Evolutionary conservation across 2,888 invertebrate species (phyloP).

Genomic region (Tiliacea aurago): DNA sequence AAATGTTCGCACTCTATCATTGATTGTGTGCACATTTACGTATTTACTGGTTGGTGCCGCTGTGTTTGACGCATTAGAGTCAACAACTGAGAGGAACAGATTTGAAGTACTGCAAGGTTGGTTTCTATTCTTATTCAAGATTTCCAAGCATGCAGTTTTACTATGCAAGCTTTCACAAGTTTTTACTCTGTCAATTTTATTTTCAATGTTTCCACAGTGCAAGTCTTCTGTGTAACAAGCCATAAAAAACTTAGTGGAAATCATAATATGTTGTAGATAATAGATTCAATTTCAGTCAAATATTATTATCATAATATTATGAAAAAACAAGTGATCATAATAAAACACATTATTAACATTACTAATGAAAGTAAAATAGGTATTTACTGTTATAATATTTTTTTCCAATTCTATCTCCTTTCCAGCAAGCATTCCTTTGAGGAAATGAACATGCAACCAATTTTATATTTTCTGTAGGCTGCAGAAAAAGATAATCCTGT

Average conservation of each 20-base stretch:
- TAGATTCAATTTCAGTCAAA: not conserved
- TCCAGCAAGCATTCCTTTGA: not conserved
- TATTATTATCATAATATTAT: not conserved
- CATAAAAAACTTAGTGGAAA: not conserved
- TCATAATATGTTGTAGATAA: not conserved
- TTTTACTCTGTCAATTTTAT: not conserved
- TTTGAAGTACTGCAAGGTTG: conserved; percentile 97
- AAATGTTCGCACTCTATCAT: conserved; percentile 99
- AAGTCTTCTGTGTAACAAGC: not conserved
- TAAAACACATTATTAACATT: not conserved
- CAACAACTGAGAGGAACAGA: conserved; percentile 98
- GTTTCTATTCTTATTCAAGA: conserved; percentile 20
- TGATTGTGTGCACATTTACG: conserved; percentile 99
- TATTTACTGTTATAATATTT: too few species aligned
- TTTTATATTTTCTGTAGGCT: not conserved
- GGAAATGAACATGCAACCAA: not conserved
- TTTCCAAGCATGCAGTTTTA: not conserved
- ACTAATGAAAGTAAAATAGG: not conserved
- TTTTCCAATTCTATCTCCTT: not conserved
- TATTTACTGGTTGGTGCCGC: conserved; percentile 99
- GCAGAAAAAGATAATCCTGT: not conserved
- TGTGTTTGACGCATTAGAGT: conserved; percentile 99
- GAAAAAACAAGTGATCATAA: too few species aligned
- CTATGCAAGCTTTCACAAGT: not conserved
- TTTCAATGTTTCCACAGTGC: not conserved